Percentiles rank a stretch among this genome's conserved stretches.
These are phyloP conservation scores for Caenorhabditis remanei DNA, from an alignment of 1,140 invertebrate species.

Conservation along the genomic window DNA sequence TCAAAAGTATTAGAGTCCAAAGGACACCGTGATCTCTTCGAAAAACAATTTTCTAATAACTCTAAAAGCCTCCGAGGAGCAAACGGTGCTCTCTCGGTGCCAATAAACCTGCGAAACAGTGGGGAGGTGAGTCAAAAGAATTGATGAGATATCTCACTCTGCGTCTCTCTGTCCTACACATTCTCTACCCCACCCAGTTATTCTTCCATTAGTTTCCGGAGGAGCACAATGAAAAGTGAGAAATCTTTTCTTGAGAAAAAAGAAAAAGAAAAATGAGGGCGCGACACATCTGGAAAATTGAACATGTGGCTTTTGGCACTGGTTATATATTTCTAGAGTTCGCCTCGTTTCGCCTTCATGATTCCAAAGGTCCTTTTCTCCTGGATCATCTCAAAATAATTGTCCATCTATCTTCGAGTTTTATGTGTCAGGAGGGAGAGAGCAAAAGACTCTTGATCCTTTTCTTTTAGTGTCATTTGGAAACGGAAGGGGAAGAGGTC, in stretches of 20 bases:
- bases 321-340: background rate
- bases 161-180: background rate
- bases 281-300: constrained; percentile 46
- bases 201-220: constrained; percentile 35
- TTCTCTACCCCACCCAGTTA: background rate
- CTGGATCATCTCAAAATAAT: constrained; percentile 25
- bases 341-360: background rate
- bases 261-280: background rate
- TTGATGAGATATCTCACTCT: constrained; percentile 35
- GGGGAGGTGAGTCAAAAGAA: background rate
- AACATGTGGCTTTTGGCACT: constrained; percentile 18
- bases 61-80: background rate
- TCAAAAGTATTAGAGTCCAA: too few relatives aligned
- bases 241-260: background rate
- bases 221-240: background rate
- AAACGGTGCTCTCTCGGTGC: background rate
- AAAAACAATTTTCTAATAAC: background rate
- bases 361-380: background rate
- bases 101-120: constrained; percentile 47
- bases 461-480: background rate
- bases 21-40: too few relatives aligned
- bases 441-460: background rate
- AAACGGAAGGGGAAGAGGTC: background rate
- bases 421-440: background rate
- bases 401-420: constrained; percentile 6